A percentile compares a stretch with the other conserved stretches of the same genome.
phyloP scores from a whole-genome alignment of 1,140 invertebrate species.

The Drosophila bocki region DNA sequence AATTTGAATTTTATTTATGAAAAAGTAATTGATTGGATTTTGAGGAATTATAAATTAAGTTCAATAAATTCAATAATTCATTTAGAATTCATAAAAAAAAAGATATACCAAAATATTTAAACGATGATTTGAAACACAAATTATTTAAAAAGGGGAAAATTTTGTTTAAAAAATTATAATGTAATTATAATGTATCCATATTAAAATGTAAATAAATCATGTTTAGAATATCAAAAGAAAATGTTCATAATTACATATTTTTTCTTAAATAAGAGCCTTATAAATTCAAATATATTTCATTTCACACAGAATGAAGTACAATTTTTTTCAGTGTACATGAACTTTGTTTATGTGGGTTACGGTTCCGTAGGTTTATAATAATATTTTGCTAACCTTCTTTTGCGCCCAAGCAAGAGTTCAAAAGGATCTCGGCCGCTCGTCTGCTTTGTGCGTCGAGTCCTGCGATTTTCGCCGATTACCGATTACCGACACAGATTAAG shows the following conservation, averaged over 20 bases:
- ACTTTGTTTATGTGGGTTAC: slow-evolving; percentile 64
- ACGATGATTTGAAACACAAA: too few relatives aligned
- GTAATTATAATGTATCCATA: too few relatives aligned
- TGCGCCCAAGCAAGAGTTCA: slow-evolving; percentile 76
- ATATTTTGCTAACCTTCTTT: slow-evolving; percentile 85
- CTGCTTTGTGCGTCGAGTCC: slow-evolving; percentile 49
- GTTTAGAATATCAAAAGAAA: too few relatives aligned
- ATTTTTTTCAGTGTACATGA: slow-evolving; percentile 5
- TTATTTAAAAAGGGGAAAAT: too few relatives aligned
- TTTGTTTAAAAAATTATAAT: too few relatives aligned
- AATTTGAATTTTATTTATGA: neutral
- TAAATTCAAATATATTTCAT: neutral
- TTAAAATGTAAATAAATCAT: too few relatives aligned
- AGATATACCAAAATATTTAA: too few relatives aligned
- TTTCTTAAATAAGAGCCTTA: neutral
- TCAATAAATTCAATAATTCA: neutral
- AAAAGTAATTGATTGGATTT: neutral
- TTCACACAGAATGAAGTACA: neutral
- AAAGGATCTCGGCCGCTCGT: slow-evolving; percentile 77
- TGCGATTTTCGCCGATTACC: slow-evolving; percentile 58
- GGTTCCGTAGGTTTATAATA: slow-evolving; percentile 79
- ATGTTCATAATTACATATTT: neutral
- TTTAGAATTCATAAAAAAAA: too few relatives aligned
- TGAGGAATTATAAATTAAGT: neutral
- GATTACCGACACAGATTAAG: slow-evolving; percentile 84